Percentiles rank a stretch among this genome's conserved stretches.
Conservation (phyloP, 2,113 vertebrate genomes). For the Ageneiosus marmoratus region DNA sequence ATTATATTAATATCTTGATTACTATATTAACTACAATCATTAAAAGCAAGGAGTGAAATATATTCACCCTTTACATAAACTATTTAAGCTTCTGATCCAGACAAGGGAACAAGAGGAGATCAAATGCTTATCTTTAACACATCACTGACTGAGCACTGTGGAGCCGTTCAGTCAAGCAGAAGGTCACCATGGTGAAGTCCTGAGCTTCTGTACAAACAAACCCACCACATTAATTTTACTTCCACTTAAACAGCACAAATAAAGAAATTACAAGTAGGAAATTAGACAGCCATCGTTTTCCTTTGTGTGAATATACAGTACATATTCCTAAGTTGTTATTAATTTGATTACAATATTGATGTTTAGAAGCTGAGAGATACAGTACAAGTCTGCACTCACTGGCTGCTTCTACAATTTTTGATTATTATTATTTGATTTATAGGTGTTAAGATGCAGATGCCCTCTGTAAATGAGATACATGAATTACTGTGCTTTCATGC, state of each 20-base stretch:
- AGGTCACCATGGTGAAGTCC: not conserved
- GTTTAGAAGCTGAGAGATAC: not conserved
- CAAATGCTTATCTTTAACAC: slow-evolving; percentile 59
- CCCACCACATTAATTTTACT: not conserved
- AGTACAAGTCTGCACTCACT: not conserved
- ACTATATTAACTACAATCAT: not conserved
- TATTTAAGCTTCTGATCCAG: not conserved
- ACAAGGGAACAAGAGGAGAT: slow-evolving; percentile 62
- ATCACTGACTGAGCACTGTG: slow-evolving; percentile 48
- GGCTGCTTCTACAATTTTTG: not conserved
- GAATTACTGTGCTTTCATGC: not conserved
- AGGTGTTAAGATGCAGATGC: not conserved
- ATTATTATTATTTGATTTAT: not conserved
- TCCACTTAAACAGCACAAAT: too few species aligned
- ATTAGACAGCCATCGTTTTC: not conserved
- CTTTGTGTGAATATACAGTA: too few species aligned
- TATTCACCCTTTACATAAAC: not conserved
- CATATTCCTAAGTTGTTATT: not conserved
- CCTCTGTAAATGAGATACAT: not conserved
- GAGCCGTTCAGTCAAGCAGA: not conserved
- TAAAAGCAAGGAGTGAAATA: not conserved
- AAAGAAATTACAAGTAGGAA: too few species aligned
- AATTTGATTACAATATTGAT: not conserved
- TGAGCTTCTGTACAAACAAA: not conserved
- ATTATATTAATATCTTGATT: not conserved